Evolutionary conservation across 35 echinoderm and acorn worm species (phyloP).

Genomic region (Anneissia japonica): DNA sequence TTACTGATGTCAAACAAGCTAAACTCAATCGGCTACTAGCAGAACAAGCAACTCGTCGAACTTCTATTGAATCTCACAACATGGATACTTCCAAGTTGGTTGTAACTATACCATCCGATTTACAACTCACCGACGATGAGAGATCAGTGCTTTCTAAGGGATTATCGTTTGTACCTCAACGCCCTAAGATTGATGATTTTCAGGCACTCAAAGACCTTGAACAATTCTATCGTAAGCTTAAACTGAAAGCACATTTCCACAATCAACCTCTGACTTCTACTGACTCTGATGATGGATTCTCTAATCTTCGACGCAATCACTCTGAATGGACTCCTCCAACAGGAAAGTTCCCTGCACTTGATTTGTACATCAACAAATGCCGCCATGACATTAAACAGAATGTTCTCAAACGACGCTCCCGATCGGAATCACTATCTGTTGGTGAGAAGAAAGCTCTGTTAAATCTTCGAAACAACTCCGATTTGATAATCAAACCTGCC

Average conservation of each 20-base stretch:
- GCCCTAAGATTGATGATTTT: conserved; percentile 3
- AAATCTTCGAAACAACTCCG: not conserved
- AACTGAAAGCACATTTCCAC: not conserved
- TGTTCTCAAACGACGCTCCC: no score
- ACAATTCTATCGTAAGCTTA: not conserved
- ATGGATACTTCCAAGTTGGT: no score
- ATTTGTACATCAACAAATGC: not conserved
- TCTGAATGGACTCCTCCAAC: conserved; percentile 6
- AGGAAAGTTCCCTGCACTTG: not conserved
- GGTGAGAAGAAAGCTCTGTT: not conserved
- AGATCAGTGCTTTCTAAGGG: conserved; percentile 17
- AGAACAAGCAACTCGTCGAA: no score
- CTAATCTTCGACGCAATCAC: not conserved
- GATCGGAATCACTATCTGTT: not conserved
- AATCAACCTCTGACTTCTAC: not conserved
- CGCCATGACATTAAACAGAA: not conserved
- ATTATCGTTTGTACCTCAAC: conserved; percentile 15
- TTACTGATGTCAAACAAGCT: no score
- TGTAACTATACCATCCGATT: conserved; percentile 7
- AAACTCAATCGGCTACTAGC: no score
- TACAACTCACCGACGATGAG: conserved; percentile 7
- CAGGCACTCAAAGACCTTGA: conserved; percentile 3
- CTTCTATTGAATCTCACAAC: no score
- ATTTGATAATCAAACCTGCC: conserved; percentile 9
- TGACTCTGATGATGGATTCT: no score